Evolutionary conservation across 2,797 vertebrate genomes (phyloP), one percentile per base, ranked within the genome.

Genomic region (Dicrostonyx torquatus): DNA sequence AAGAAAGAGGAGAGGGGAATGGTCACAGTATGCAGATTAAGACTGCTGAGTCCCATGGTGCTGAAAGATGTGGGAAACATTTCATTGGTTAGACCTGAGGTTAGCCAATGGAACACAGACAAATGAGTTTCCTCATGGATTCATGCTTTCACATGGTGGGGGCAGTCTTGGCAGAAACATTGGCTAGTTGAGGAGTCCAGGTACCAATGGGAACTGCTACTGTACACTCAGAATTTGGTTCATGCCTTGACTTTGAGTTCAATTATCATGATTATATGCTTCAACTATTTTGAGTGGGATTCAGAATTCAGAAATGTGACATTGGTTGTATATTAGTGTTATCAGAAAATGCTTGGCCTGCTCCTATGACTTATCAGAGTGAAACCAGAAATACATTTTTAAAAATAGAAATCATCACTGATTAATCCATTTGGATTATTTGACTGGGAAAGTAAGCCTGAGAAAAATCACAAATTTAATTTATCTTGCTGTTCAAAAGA

Each of bases 401-500:
- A 75, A 89, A 96, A 94, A 92, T 93, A 94, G 90, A 96, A 96
- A 87, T 89, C 48, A 89, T 89, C 45, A 15, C 68, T 92, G 85
- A 97, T 96, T 96, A 97, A 96, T 92, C 66, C 43, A 91, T 89
- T 95, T 92, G 95, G 93, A 90, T 92, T 91, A 86, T 96, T 92
- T 96, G 90, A 93, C 86, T 93, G 91, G 62, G 92, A 95, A 94
- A 94, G 93, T 55, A 87, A 72, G 92, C 86, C 84, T 97, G 96
- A 96, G 91, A 92, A 97, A 96, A 97, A 95, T 89, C 90, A 93
- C 43, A 79, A 87, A 95, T 93, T 96, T 84, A 91, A 97, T 96
- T 90, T 97, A 93, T 80, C 91, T 93, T 83, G 86, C 83, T 93
- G 12, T 79, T 96, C 88, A 70, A 92, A 95, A 92, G 84, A 85